Base-by-base conservation (phyloP, 1,140 invertebrate species). In the Bactericera cockerelli region DNA sequence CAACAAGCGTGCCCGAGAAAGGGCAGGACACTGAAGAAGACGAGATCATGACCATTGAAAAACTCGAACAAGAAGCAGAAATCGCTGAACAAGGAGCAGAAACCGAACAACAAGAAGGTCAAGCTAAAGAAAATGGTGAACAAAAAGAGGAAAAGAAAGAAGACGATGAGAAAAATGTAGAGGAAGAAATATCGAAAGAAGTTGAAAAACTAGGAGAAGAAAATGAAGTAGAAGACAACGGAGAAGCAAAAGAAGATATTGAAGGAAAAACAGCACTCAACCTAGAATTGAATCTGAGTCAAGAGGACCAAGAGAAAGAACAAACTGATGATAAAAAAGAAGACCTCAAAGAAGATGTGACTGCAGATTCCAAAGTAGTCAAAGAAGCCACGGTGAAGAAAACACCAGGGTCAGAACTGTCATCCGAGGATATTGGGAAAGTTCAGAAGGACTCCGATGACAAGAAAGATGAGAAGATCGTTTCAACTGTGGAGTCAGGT, bases 81-180 rank as follows among this genome's bases (percentile, higher is more conserved):
- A 58, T 64, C 31, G 60, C 56, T 4, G 42, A 49, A 4, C 8
- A 49, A 63, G 60, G 16, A 60, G 53, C 10, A 57, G 56, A 28
- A 55, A n/a, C n/a, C n/a, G n/a, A n/a, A n/a, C n/a, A n/a, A n/a
- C n/a, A n/a, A n/a, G n/a, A n/a, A n/a, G n/a, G n/a, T n/a, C n/a
- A n/a, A n/a, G 75, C 77, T 58, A 81, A 83, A 63, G 79, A 79
- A 64, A 69, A 76, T 42, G 78, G 79, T 63, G 79, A 78, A 58
- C 74, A 78, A 39, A 77, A 78, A 4, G 75, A 57, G n/a, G 56
- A 21, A 31, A 49, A 49, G 21, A 16, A 49, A 4, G 21, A 49
- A 6, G 21, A 3, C 11, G 13, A 36, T 4, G 57, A 39, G 25
- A 59, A 31, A 33, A 62, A 56, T 36, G 33, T 19, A 19, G 14